Conservation (phyloP, 2,113 vertebrate species). For the Myodes glareolus region DNA sequence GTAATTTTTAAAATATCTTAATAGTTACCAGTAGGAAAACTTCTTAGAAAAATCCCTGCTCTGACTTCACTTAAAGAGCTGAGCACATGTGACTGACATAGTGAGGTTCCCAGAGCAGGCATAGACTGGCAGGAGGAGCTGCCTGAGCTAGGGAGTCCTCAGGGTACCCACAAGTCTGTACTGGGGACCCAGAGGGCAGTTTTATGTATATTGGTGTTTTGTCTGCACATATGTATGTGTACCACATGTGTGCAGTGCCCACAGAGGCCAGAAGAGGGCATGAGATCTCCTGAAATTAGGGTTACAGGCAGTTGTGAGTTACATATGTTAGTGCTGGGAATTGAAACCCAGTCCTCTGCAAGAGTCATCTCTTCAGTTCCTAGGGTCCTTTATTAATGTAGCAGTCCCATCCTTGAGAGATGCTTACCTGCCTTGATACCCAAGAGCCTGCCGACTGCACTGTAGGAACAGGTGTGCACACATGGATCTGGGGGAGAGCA, state of each 20-base stretch:
- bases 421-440: too few relatives aligned
- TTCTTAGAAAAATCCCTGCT: neutral
- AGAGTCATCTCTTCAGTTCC: neutral
- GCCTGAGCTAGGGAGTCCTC: neutral
- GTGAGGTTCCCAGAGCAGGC: neutral
- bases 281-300: neutral
- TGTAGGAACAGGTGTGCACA: neutral
- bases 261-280: neutral
- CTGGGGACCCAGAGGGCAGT: neutral
- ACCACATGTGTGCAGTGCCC: too few relatives aligned
- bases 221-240: neutral
- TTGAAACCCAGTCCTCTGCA: neutral
- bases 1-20: neutral
- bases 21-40: neutral
- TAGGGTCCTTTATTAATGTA: neutral
- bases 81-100: fast-evolving
- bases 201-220: neutral
- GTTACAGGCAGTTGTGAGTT: neutral
- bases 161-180: neutral
- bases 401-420: neutral
- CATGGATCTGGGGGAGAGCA: too few relatives aligned
- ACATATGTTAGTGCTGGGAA: neutral
- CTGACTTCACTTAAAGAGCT: neutral
- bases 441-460: too few relatives aligned
- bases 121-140: neutral